Base-by-base conservation (phyloP, 2,888 invertebrate species). In the Pseudanteris insignis region DNA sequence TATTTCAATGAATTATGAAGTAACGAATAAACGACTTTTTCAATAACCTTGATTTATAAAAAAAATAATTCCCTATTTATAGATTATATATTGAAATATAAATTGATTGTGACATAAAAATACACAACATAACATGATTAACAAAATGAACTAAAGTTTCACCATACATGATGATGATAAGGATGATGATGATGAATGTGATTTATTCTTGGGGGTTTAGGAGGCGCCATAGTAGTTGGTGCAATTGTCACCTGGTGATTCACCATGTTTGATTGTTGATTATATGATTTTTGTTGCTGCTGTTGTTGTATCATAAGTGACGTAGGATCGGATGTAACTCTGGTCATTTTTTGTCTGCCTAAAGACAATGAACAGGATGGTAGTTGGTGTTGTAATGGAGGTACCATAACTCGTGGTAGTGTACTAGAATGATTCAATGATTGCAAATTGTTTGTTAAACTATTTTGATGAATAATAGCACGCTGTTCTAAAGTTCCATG, bases 161-260 rank as follows among this genome's bases (percentile, higher is more conserved):
- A 50, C 46, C 36, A 57, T 61, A 58, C 69, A 36, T 70, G 70
- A 40, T 73, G 71, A 36, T 73, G 73, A 11, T 73, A 70, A 33
- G 70, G 72, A 8, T 75, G 74, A 38, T 73, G 71, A 38, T 68
- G 67, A 36, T 72, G 71, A 30, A 67, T 67, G 69, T 61, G 67
- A 46, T 88, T 87, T 14, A 88, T 81, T 64, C 89, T 84, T 0
- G 87, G 84, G 36, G 90, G 88, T 75, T 87, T 88, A 0, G 86
- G 86, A 2, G 87, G 87, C 8, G 84, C 83, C 66, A 77, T 77
- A 0, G 80, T 28, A n/a, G 30, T 51, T 44, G 30, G 15, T 33
- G 47, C 13, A n/a, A 33, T 44, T 5, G 43, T 69, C 36, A 68
- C 70, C 50, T 67, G 69, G 46, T 74, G 76, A 59, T 73, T 72